phyloP scores from a whole-genome alignment of 2,888 invertebrate species.

The Ormia ochracea region DNA sequence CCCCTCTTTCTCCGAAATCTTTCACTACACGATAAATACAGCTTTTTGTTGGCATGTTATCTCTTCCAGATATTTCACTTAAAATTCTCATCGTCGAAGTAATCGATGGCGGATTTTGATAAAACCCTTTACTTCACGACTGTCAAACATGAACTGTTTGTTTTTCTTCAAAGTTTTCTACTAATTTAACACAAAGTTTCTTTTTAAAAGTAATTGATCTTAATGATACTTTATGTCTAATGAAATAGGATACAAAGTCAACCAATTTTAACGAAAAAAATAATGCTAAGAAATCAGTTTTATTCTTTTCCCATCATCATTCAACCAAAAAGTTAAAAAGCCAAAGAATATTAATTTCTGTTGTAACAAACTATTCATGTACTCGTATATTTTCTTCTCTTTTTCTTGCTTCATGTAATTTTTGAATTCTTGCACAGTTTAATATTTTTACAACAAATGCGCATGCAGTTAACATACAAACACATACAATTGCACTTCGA shows the following conservation, averaged over 20 bases:
- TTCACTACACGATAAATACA: too few relatives aligned
- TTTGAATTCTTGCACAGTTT: conserved; percentile 17
- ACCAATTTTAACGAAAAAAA: neutral
- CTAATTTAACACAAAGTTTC: conserved; percentile 22
- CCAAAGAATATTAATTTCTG: conserved; percentile 24
- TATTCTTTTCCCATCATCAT: conserved; percentile 4
- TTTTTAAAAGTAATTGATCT: neutral
- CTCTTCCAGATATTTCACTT: too few relatives aligned
- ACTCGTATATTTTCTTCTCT: too few relatives aligned
- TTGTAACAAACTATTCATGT: conserved; percentile 21
- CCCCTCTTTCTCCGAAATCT: too few relatives aligned
- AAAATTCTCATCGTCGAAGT: too few relatives aligned
- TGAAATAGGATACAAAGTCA: neutral
- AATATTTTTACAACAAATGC: conserved; percentile 8
- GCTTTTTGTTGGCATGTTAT: too few relatives aligned
- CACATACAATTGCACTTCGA: conserved; percentile 26
- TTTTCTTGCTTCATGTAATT: conserved; percentile 14
- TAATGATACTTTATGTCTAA: neutral
- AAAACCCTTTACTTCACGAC: too few relatives aligned
- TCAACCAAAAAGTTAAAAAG: conserved; percentile 33
- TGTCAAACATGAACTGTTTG: neutral
- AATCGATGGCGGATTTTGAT: too few relatives aligned
- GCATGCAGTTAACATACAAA: neutral
- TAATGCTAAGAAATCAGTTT: conserved; percentile 31
- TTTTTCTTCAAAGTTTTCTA: neutral